phyloP scores from a whole-genome alignment of 2,797 vertebrate genomes.

The Eulemur rubriventer region DNA sequence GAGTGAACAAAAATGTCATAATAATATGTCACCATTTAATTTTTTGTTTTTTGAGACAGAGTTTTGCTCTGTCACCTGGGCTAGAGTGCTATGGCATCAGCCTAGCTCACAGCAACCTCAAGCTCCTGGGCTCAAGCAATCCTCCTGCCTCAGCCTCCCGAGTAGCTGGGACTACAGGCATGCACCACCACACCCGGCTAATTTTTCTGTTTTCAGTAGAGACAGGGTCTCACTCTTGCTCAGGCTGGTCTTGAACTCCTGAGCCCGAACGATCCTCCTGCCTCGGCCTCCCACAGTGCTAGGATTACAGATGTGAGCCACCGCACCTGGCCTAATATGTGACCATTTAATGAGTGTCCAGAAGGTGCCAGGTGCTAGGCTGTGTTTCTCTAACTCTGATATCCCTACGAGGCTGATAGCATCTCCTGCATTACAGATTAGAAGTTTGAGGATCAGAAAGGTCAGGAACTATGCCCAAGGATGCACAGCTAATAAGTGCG shows the following conservation, averaged over 20 bases:
- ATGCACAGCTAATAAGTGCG: background rate
- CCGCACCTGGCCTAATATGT: background rate
- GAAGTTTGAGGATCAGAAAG: background rate
- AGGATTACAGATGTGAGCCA: too few relatives aligned
- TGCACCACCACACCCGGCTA: fast-evolving
- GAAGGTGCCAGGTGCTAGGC: background rate
- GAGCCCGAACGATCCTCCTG: fast-evolving
- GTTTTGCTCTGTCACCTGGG: too few relatives aligned
- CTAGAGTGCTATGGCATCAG: too few relatives aligned
- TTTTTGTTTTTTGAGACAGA: too few relatives aligned
- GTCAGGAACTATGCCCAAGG: background rate
- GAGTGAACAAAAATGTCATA: background rate
- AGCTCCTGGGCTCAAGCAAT: too few relatives aligned
- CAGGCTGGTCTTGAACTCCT: too few relatives aligned
- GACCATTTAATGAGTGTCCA: background rate
- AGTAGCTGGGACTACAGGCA: too few relatives aligned
- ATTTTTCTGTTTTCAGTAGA: too few relatives aligned
- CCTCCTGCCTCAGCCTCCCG: too few relatives aligned
- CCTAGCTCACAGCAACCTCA: too few relatives aligned
- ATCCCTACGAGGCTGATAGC: background rate
- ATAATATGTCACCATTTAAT: background rate
- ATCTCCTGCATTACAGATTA: background rate
- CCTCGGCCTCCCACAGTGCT: too few relatives aligned
- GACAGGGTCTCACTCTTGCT: too few relatives aligned
- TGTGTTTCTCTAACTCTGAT: background rate